phyloP scores from a whole-genome alignment of 1,140 invertebrate species.

The Lasioglossum baleicum region DNA sequence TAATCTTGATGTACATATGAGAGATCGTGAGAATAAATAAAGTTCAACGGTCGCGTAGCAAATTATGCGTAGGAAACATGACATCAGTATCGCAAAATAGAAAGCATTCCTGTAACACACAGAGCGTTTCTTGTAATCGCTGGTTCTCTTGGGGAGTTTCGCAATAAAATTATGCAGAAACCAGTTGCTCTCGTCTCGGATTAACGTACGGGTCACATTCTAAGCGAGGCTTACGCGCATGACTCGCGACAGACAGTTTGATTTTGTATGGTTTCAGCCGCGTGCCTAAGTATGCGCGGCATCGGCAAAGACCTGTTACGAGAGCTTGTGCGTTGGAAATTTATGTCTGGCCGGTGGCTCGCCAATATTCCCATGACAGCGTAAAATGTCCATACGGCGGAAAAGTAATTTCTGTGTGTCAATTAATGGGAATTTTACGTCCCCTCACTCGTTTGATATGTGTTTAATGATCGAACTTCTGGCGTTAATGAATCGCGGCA shows the following conservation, averaged over 20 bases:
- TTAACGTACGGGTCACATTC: conserved; percentile 9
- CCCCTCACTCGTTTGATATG: no score
- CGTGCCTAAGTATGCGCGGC: neutral
- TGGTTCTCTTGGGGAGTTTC: neutral
- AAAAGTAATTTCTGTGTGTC: neutral
- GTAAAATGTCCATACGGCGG: neutral
- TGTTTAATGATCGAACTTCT: no score
- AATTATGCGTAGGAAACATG: conserved; percentile 4
- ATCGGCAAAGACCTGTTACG: conserved; percentile 2
- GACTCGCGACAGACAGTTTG: conserved; percentile 18
- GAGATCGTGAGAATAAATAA: neutral
- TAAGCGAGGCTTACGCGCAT: conserved; percentile 12
- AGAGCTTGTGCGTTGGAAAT: neutral
- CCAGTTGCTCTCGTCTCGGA: conserved; percentile 6
- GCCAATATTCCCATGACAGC: neutral
- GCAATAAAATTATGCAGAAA: conserved; percentile 37
- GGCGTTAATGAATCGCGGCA: neutral
- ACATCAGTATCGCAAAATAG: conserved; percentile 7
- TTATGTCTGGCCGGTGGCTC: neutral
- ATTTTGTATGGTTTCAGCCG: neutral
- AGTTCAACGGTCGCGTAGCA: neutral
- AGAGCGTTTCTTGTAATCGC: conserved; percentile 18
- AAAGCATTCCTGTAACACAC: conserved; percentile 21
- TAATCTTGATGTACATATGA: neutral
- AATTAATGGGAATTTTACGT: neutral